Evolutionary conservation across 2,888 invertebrate genomes (phyloP).

Genomic region (Pomacea canaliculata): DNA sequence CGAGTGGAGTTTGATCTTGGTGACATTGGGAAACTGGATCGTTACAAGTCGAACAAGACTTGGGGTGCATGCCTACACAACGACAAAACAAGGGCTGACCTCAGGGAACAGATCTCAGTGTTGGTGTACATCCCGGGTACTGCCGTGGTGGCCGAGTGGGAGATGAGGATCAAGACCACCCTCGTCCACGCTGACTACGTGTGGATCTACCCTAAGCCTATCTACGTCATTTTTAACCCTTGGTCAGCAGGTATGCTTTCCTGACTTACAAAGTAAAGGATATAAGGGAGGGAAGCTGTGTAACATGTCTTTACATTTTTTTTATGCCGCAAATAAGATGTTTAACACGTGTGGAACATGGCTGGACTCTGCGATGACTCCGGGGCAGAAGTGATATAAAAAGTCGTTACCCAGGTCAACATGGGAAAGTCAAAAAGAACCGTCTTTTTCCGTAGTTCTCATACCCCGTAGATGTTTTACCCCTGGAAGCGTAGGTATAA

Average conservation of each 20-base stretch:
- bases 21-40: background rate
- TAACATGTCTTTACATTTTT: no score
- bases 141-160: constrained; percentile 29
- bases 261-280: no score
- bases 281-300: no score
- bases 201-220: background rate
- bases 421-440: no score
- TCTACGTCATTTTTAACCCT: constrained; percentile 28
- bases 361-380: no score
- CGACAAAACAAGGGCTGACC: background rate
- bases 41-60: background rate
- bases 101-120: constrained; percentile 7
- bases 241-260: constrained; percentile 25
- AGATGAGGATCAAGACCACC: constrained; percentile 11
- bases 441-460: no score
- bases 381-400: no score
- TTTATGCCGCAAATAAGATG: no score
- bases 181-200: background rate
- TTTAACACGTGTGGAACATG: no score
- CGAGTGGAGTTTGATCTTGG: background rate
- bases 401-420: no score
- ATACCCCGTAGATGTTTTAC: no score
- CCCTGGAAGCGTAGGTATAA: no score
- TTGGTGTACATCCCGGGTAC: constrained; percentile 4
- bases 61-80: constrained; percentile 3